phyloP scores from a whole-genome alignment of 2,797 vertebrate species.

The Monodelphis domestica region DNA sequence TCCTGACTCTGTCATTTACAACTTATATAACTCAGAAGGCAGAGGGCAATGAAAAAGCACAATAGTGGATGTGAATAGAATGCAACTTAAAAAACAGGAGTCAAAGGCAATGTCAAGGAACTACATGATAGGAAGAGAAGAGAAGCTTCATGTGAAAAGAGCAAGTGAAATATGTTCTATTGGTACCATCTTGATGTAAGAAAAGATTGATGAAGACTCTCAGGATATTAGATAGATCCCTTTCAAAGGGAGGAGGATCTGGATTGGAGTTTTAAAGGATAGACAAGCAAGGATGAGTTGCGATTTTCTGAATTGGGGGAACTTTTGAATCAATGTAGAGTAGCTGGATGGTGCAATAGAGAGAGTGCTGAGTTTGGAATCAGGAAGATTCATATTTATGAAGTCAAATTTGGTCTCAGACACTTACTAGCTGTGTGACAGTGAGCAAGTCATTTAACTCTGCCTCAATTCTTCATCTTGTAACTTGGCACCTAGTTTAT shows the following conservation, averaged over 20 bases:
- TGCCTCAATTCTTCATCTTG: no score
- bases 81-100: background rate
- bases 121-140: background rate
- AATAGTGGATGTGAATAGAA: background rate
- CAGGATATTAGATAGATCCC: background rate
- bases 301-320: background rate
- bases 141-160: background rate
- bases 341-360: no score
- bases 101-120: background rate
- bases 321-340: background rate
- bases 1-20: background rate
- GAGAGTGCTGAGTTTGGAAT: no score
- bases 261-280: background rate
- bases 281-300: background rate
- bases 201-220: background rate
- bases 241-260: background rate
- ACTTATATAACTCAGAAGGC: background rate
- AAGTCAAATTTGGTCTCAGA: no score
- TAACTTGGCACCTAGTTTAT: no score
- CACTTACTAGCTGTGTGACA: no score
- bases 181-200: background rate
- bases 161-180: background rate
- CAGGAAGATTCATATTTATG: no score
- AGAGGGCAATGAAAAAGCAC: background rate
- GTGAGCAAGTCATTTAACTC: no score